Percentiles rank a stretch among this genome's conserved stretches.
Evolutionary conservation across 1,140 invertebrate genomes (phyloP).

Genomic region (Zaprionus gabonicus): DNA sequence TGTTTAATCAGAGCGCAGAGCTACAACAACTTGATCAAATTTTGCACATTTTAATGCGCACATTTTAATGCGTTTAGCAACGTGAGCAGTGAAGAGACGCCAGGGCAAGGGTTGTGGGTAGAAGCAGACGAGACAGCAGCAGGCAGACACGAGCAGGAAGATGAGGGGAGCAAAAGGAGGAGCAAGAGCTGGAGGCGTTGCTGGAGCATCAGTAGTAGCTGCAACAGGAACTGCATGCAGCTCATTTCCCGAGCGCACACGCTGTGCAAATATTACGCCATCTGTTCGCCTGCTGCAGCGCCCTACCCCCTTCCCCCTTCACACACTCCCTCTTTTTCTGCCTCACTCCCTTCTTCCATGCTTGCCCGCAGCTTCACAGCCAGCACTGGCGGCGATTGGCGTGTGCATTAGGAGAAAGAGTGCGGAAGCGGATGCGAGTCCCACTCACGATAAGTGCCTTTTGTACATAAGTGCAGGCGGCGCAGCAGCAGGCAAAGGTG

Average conservation of each 20-base stretch:
- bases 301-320: neutral
- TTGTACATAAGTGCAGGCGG: slow-evolving; percentile 59
- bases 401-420: slow-evolving; percentile 52
- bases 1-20: slow-evolving; percentile 46
- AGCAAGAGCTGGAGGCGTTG: neutral
- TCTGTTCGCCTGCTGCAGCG: slow-evolving; percentile 8
- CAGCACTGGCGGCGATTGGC: slow-evolving; percentile 28
- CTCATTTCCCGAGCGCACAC: slow-evolving; percentile 58
- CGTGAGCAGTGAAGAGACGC: neutral
- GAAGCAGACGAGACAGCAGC: neutral
- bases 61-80: slow-evolving; percentile 43
- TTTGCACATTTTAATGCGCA: slow-evolving; percentile 44
- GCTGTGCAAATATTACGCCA: slow-evolving; percentile 48
- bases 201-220: slow-evolving; percentile 8
- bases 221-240: slow-evolving; percentile 49
- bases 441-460: slow-evolving; percentile 66
- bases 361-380: neutral
- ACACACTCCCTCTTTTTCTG: neutral
- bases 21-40: slow-evolving; percentile 48
- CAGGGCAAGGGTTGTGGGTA: neutral
- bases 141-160: neutral
- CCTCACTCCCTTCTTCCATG: too few species aligned
- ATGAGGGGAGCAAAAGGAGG: neutral
- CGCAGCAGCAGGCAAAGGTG: neutral
- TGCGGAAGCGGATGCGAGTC: slow-evolving; percentile 60